Evolutionary conservation across 2,113 vertebrate species (phyloP).

Genomic region (Lucifuga dentata): DNA sequence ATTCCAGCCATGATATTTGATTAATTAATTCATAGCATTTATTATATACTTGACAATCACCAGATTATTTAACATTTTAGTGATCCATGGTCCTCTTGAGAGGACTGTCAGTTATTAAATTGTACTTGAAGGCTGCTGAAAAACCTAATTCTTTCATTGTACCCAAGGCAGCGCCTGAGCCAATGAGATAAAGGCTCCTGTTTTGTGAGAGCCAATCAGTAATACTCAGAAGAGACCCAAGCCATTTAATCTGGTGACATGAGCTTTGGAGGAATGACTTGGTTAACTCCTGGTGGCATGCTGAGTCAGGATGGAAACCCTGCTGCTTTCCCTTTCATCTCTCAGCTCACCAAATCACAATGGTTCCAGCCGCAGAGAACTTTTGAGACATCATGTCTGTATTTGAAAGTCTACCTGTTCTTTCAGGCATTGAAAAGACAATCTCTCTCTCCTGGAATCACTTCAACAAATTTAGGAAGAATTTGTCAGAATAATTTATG

Average conservation of each 20-base stretch:
- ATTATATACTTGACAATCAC: not conserved
- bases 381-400: slow-evolving; percentile 61
- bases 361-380: slow-evolving; percentile 44
- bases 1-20: not conserved
- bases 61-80: slow-evolving; percentile 11
- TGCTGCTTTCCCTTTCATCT: slow-evolving; percentile 70
- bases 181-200: slow-evolving; percentile 77
- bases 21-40: not conserved
- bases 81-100: slow-evolving; percentile 4
- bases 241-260: slow-evolving; percentile 79
- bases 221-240: slow-evolving; percentile 62
- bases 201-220: slow-evolving; percentile 70
- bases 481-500: slow-evolving; percentile 73
- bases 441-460: slow-evolving; percentile 56
- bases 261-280: slow-evolving; percentile 68
- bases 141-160: slow-evolving; percentile 57
- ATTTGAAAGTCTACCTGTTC: slow-evolving; percentile 70
- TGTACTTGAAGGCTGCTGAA: slow-evolving; percentile 53
- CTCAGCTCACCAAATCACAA: slow-evolving; percentile 40
- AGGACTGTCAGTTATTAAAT: slow-evolving; percentile 52
- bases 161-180: slow-evolving; percentile 64
- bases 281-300: slow-evolving; percentile 71
- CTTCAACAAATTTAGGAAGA: slow-evolving; percentile 66
- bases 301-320: slow-evolving; percentile 64
- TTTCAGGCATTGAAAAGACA: slow-evolving; percentile 53